Percentiles rank a stretch among this genome's conserved stretches.
These are phyloP conservation scores for Frankliniella intonsa DNA, from an alignment of 2,888 invertebrate genomes.

Conservation along the genomic window DNA sequence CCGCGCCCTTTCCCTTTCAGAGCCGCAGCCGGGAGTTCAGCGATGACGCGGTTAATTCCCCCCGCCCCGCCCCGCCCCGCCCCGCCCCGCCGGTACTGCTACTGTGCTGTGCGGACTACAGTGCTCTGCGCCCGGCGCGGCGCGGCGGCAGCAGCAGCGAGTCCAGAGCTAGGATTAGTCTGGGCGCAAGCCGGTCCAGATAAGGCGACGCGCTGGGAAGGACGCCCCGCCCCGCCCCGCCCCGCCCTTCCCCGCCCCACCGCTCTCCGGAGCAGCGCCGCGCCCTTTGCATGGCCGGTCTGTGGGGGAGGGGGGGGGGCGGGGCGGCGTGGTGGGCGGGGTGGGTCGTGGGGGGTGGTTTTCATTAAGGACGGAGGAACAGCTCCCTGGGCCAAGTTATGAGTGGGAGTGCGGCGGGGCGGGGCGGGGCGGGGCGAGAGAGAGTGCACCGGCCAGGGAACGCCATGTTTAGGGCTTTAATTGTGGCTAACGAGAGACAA, in stretches of 20 bases:
- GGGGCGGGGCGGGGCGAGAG: not conserved
- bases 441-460: too few relatives aligned
- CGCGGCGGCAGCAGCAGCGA: not conserved
- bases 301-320: not conserved
- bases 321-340: too few relatives aligned
- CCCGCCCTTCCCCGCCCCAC: not conserved
- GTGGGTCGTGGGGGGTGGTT: not conserved
- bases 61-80: not conserved
- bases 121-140: not conserved
- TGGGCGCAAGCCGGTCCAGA: not conserved
- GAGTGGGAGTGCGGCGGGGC: not conserved
- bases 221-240: not conserved
- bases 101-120: not conserved
- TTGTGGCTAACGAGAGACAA: too few relatives aligned
- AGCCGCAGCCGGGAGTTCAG: not conserved
- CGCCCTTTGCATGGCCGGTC: constrained; percentile 6
- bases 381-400: not conserved
- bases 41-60: not conserved
- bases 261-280: not conserved
- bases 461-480: too few relatives aligned
- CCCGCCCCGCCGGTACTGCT: not conserved
- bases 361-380: not conserved
- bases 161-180: not conserved
- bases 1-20: not conserved
- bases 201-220: not conserved